phyloP scores from a whole-genome alignment of 1,140 invertebrate genomes.

The Drosophila melanica region DNA sequence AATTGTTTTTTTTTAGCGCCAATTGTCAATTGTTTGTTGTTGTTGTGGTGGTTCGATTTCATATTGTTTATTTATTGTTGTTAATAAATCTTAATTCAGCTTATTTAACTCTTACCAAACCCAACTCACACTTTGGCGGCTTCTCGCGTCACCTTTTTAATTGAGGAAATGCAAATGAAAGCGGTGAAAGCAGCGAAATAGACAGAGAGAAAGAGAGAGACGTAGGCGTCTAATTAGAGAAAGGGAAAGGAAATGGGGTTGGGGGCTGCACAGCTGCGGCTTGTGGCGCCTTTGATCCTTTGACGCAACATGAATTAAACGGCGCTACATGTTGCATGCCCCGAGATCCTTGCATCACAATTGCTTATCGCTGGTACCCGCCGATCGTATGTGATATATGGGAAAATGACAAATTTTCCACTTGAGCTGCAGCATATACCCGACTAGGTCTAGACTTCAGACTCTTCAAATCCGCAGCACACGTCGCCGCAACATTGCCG shows the following conservation, averaged over 20 bases:
- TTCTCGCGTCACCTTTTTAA: conserved; percentile 40
- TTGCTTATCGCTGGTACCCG: conserved; percentile 47
- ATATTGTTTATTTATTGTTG: conserved; percentile 78
- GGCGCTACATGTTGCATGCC: conserved; percentile 54
- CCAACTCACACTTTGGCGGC: conserved; percentile 65
- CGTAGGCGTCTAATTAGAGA: conserved; percentile 2
- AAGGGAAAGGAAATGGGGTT: neutral
- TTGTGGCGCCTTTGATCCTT: conserved; percentile 70
- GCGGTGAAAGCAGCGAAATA: conserved; percentile 59
- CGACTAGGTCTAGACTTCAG: conserved; percentile 63
- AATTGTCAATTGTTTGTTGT: conserved; percentile 45
- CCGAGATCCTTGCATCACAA: conserved; percentile 33
- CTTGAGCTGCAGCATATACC: conserved; percentile 45
- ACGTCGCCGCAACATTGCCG: conserved; percentile 70
- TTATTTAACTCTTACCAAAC: conserved; percentile 57
- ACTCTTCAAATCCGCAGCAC: conserved; percentile 21
- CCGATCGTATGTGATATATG: conserved; percentile 69
- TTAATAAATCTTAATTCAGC: conserved; percentile 81
- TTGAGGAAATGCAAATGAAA: conserved; percentile 75
- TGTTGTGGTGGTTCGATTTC: conserved; percentile 27
- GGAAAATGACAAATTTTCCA: conserved; percentile 76
- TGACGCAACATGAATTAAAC: conserved; percentile 81
- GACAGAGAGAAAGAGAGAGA: conserved; percentile 3
- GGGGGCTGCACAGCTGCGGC: conserved; percentile 51
- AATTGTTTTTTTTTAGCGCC: conserved; percentile 1